These are phyloP conservation scores for Xenopus petersii DNA, from an alignment of 2,797 vertebrate genomes.

Conservation along the genomic window DNA sequence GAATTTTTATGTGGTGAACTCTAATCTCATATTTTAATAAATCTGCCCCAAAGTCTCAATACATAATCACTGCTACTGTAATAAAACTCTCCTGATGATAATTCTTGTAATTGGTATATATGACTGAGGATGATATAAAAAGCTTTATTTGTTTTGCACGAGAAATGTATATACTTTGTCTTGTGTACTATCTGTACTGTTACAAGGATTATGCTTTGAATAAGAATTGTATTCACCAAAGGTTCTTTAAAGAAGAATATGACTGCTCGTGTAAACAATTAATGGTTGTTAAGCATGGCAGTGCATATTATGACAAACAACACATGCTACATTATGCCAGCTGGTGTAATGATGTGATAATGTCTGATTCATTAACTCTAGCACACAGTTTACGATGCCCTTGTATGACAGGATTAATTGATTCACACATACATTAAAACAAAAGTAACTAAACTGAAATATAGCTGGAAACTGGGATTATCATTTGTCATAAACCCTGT, in stretches of 20 bases:
- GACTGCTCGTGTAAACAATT: conserved; percentile 84
- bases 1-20: no score
- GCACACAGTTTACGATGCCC: conserved; percentile 94
- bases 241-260: conserved; percentile 79
- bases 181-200: no score
- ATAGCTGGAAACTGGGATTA: conserved; percentile 80
- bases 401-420: conserved; percentile 97
- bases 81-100: no score
- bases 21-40: no score
- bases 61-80: no score
- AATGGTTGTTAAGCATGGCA: conserved; percentile 90
- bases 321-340: conserved; percentile 95
- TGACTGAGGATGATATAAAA: no score
- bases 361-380: conserved; percentile 96
- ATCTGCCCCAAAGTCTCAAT: no score
- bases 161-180: no score
- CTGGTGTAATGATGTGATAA: conserved; percentile 98
- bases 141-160: no score
- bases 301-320: conserved; percentile 98
- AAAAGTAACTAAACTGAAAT: conserved; percentile 93
- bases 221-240: conserved; percentile 72
- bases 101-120: no score
- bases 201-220: conserved; percentile 54
- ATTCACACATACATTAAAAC: conserved; percentile 97
- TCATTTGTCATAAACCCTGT: conserved; percentile 79